Evolutionary conservation across 2,113 vertebrate genomes (phyloP), one percentile per base, ranked within the genome.

Genomic region (Bagarius yarrelli): DNA sequence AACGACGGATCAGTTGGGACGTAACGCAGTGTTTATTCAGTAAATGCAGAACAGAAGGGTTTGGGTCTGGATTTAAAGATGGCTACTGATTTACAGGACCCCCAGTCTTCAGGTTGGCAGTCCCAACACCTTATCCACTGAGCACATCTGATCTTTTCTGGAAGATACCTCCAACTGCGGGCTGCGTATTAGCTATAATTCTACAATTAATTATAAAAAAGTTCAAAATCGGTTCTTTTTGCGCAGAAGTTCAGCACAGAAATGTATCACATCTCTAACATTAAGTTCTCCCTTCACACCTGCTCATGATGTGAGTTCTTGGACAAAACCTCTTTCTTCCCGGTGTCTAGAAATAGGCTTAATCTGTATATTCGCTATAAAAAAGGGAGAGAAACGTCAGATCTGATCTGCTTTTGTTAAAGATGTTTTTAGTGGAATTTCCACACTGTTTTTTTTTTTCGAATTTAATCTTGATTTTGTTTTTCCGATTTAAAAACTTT

Each of bases 361-460:
- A 13, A 12, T 30, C 18, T 72, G 9, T 72, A 14, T 53, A 53
- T 71, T 50, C 30, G 47, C 32, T 34, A 55, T 72, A 4, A 52
- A n/a, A 47, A 44, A 19, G 3, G 19, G 1, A 67, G 18, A 55
- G 27, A 72, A 72, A 53, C 30, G 52, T 72, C 21, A 21, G 70
- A 72, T 72, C 3, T 4, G 55, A 55, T 12, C 50, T 55, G 70
- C 70, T 47, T 53, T 12, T 34, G 23, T 23, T 73, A 55, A 50
- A 73, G 70, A 71, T 8, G 12, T 3, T 36, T 50, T 53, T 72
- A 30, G 83, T 78, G 25, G 73, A 91, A 80, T 84, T 84, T 86
- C 90, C 84, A 88, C 88, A 84, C 86, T 72, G 76, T 89, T 87
- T 86, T 89, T 88, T 91, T 90, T 91, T 84, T 91, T 87, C 86